These are phyloP conservation scores for Hylaea fasciaria DNA, from an alignment of 2,888 invertebrate species.

Conservation along the genomic window DNA sequence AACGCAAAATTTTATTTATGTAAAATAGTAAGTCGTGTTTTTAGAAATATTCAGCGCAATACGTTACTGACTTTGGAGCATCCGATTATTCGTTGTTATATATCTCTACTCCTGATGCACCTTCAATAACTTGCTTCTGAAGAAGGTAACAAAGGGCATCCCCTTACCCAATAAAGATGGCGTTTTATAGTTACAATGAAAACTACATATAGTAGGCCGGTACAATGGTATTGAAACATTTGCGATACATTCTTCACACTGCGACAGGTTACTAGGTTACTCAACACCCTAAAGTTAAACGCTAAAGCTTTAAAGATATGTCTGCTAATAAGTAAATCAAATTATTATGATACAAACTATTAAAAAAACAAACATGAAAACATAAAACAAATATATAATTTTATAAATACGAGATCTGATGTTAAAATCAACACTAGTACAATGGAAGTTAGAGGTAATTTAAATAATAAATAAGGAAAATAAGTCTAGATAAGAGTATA, in stretches of 20 bases:
- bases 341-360: slow-evolving; percentile 53
- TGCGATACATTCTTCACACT: background rate
- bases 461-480: slow-evolving; percentile 32
- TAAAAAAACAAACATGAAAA: slow-evolving; percentile 30
- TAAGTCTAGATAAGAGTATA: slow-evolving; percentile 11
- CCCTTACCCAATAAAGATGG: too few species aligned
- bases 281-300: slow-evolving; percentile 19
- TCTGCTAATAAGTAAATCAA: slow-evolving; percentile 48
- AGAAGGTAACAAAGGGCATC: too few species aligned
- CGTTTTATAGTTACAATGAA: background rate
- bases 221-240: background rate
- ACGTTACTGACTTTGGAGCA: too few species aligned
- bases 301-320: slow-evolving; percentile 48
- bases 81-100: too few species aligned
- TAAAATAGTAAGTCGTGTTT: too few species aligned
- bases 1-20: too few species aligned
- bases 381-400: slow-evolving; percentile 38
- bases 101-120: too few species aligned
- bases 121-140: too few species aligned
- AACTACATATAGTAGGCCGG: background rate
- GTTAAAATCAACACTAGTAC: slow-evolving; percentile 46
- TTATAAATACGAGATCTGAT: slow-evolving; percentile 64
- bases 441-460: slow-evolving; percentile 41
- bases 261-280: background rate
- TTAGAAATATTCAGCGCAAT: too few species aligned